Evolutionary conservation across 2,113 vertebrate genomes (phyloP), one percentile per base, ranked within the genome.

Genomic region (Strix uralensis): DNA sequence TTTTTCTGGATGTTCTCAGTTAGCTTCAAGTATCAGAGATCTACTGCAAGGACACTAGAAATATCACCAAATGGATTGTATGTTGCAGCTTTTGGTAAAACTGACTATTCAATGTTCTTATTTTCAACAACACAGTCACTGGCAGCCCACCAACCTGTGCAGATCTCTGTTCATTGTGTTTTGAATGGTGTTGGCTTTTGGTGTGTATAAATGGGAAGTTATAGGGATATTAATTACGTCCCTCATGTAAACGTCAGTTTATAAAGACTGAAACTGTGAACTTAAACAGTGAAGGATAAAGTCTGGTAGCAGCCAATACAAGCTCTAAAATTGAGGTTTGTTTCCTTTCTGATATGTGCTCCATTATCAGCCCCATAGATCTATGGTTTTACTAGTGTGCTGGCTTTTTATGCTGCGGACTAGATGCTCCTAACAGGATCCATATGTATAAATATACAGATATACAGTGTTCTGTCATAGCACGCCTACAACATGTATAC

Each of bases 231-330:
- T 73, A 65, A 59, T 58, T 70, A 85, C 78, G 26, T 70, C 22
- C 34, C 22, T 52, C 4, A 19, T 38, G 52, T 32, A 69, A 58
- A 51, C 0, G 0, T 2, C 16, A 71, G 11, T 71, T 85, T 90
- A 70, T 82, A 66, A 73, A 63, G 42, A 59, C 27, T 58, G 51
- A 87, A 89, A 62, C 22, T 34, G 15, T 84, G 61, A 84, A 62
- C 10, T 42, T 62, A 79, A 83, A 34, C 19, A 65, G 15, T 32
- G 44, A 86, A 70, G 7, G 10, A 57, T 46, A 80, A 81, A 72
- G 36, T 67, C n/a, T 13, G 1, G 22, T 38, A 73, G 62, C 46
- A 85, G 22, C 17, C 22, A 51, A 40, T 42, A 65, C 8, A 57
- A 40, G 25, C 13, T 65, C 51, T 81, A 38, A 86, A 74, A 83